These are phyloP conservation scores for Creontiades dilutus DNA, from an alignment of 2,888 invertebrate genomes.

Conservation along the genomic window DNA sequence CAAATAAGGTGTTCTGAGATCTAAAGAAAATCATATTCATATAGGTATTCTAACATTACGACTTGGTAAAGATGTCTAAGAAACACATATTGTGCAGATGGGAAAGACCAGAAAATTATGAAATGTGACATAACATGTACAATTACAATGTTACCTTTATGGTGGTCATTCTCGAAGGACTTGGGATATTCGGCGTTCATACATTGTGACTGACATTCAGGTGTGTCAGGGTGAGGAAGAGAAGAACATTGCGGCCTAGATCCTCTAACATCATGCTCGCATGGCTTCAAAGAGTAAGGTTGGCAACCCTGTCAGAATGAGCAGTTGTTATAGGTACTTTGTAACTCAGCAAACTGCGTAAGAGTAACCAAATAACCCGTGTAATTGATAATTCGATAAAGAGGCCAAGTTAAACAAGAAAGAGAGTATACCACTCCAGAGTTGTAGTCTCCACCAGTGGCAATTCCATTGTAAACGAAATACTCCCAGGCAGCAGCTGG, in stretches of 20 bases:
- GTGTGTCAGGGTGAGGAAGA: constrained; percentile 68
- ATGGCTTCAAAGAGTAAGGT: constrained; percentile 68
- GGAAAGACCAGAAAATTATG: no score
- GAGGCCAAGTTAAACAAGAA: not conserved
- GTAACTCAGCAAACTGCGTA: not conserved
- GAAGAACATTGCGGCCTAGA: constrained; percentile 67
- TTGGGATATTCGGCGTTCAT: constrained; percentile 60
- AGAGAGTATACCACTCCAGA: constrained; percentile 81
- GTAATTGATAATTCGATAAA: no score
- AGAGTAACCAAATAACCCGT: not conserved
- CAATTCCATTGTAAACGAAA: constrained; percentile 90
- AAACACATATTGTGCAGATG: no score
- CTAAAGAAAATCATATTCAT: no score
- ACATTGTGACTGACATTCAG: constrained; percentile 65
- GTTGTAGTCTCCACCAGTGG: constrained; percentile 90
- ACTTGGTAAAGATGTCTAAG: no score
- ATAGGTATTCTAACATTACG: no score
- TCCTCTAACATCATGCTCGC: constrained; percentile 71
- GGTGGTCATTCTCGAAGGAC: constrained; percentile 60
- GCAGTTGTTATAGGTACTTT: not conserved
- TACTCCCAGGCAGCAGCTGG: constrained; percentile 89
- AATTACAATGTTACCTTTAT: constrained; percentile 72
- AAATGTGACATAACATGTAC: no score
- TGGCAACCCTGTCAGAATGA: constrained; percentile 69
- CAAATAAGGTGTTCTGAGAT: no score